phyloP scores from a whole-genome alignment of 2,113 vertebrate species.

The Henicopernis longicauda region DNA sequence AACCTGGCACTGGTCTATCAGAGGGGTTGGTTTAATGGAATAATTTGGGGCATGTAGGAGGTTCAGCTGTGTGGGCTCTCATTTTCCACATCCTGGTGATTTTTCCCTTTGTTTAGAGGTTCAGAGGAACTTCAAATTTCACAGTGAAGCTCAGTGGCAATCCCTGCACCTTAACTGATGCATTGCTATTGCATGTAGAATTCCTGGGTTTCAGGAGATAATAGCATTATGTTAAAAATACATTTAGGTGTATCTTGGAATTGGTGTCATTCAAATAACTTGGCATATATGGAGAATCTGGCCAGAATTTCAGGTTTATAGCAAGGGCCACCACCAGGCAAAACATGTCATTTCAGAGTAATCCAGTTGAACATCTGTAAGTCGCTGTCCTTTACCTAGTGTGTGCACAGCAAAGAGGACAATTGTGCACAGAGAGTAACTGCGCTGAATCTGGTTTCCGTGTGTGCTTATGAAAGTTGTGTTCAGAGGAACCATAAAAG shows the following conservation, averaged over 20 bases:
- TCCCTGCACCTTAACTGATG: not conserved
- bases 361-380: not conserved
- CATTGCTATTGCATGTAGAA: not conserved
- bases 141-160: not conserved
- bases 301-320: not conserved
- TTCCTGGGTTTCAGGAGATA: not conserved
- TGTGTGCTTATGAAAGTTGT: accelerated
- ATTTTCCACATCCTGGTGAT: not conserved
- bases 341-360: not conserved
- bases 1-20: not conserved
- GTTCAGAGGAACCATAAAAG: not conserved
- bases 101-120: not conserved
- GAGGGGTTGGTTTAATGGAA: not conserved
- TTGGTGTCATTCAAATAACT: not conserved
- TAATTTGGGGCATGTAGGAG: not conserved
- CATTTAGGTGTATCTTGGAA: not conserved
- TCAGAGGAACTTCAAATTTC: not conserved
- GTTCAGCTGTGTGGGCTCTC: not conserved
- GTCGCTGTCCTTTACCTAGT: accelerated
- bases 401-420: no score
- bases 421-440: no score
- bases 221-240: not conserved
- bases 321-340: not conserved
- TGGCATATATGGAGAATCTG: not conserved
- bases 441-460: accelerated